phyloP scores from a whole-genome alignment of 2,888 invertebrate species.

The Apodemia hepburni region DNA sequence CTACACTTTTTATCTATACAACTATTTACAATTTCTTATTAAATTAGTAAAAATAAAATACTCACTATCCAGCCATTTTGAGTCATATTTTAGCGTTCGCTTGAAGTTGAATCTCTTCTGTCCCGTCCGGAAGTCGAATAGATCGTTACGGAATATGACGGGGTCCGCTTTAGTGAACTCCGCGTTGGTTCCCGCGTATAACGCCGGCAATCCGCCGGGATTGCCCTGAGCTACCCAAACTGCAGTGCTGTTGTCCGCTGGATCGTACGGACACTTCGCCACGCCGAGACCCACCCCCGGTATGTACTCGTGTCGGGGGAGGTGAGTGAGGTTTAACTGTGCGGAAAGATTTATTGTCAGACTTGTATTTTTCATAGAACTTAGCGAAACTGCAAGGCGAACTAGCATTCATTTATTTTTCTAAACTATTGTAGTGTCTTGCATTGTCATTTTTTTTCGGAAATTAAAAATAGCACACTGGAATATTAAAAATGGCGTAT shows the following conservation, averaged over 20 bases:
- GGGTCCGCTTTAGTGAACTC: conserved; percentile 87
- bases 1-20: no score
- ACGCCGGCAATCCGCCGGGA: conserved; percentile 81
- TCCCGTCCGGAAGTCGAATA: conserved; percentile 81
- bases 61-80: conserved; percentile 87
- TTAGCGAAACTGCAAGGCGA: no score
- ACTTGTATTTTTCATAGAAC: background rate
- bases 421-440: no score
- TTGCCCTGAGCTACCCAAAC: conserved; percentile 86
- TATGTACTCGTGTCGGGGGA: conserved; percentile 80
- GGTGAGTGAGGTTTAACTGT: conserved; percentile 77
- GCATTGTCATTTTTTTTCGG: no score
- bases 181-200: conserved; percentile 87
- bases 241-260: conserved; percentile 86
- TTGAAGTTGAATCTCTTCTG: conserved; percentile 82
- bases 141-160: conserved; percentile 85
- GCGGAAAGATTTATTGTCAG: background rate
- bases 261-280: conserved; percentile 87
- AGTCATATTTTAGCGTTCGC: conserved; percentile 84
- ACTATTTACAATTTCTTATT: no score
- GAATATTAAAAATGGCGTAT: no score
- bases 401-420: no score
- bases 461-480: no score
- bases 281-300: conserved; percentile 84
- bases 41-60: conserved; percentile 37